phyloP scores from a whole-genome alignment of 2,797 vertebrate genomes.

The Protonibea diacanthus region DNA sequence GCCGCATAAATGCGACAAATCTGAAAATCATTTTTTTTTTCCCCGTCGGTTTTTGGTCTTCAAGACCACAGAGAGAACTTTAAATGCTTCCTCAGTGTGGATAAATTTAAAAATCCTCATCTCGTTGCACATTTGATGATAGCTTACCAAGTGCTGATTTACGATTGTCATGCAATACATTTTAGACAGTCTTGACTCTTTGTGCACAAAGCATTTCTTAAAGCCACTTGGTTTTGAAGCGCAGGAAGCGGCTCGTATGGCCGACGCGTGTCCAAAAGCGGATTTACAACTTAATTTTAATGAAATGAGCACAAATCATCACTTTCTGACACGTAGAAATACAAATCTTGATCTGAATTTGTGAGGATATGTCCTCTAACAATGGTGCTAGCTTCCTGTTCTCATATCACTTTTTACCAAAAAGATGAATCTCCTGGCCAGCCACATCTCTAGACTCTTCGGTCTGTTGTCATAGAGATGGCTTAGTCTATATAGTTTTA shows the following conservation, averaged over 20 bases:
- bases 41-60: slow-evolving; percentile 1
- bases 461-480: too few species aligned
- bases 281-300: slow-evolving; percentile 14
- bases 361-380: not conserved
- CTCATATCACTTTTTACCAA: too few species aligned
- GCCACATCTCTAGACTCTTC: not conserved
- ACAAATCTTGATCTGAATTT: not conserved
- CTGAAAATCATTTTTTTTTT: slow-evolving; percentile 6
- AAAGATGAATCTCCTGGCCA: not conserved
- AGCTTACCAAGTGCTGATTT: slow-evolving; percentile 16
- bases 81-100: slow-evolving; percentile 13
- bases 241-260: too few species aligned
- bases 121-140: not conserved
- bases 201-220: slow-evolving; percentile 3
- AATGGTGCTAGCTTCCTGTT: too few species aligned
- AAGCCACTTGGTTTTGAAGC: too few species aligned
- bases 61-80: slow-evolving; percentile 11
- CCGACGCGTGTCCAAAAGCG: not conserved
- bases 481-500: not conserved
- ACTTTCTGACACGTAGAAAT: not conserved
- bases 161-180: slow-evolving; percentile 4
- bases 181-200: not conserved
- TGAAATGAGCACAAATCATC: slow-evolving; percentile 24
- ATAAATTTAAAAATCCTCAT: slow-evolving; percentile 3
- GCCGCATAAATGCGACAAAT: slow-evolving; percentile 31